phyloP scores from a whole-genome alignment of 2,888 invertebrate species.

The Blastobasis adustella region DNA sequence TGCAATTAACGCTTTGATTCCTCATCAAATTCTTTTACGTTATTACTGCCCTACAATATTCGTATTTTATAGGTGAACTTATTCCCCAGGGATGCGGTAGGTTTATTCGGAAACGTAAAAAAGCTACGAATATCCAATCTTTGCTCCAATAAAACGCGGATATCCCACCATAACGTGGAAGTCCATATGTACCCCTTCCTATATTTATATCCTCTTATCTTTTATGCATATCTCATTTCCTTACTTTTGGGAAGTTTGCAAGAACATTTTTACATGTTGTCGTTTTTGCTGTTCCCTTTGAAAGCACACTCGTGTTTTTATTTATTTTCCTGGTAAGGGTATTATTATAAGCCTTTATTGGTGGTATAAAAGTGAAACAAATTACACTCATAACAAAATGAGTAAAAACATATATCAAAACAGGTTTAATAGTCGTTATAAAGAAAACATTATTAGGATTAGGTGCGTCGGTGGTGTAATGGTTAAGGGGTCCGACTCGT shows the following conservation, averaged over 20 bases:
- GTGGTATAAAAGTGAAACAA: too few species aligned
- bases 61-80: constrained; percentile 9
- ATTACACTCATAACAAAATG: too few species aligned
- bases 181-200: constrained; percentile 12
- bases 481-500: too few species aligned
- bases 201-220: constrained; percentile 29
- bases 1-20: too few species aligned
- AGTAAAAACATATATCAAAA: too few species aligned
- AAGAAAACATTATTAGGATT: too few species aligned
- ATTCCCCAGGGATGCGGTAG: constrained; percentile 24
- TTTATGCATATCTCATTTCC: constrained; percentile 41
- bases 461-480: too few species aligned
- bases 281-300: not conserved
- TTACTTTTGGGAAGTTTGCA: constrained; percentile 15
- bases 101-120: constrained; percentile 18
- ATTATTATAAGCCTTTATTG: not conserved
- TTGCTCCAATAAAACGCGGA: constrained; percentile 25
- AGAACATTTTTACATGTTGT: not conserved
- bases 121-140: constrained; percentile 16
- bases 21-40: too few species aligned
- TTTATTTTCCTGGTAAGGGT: not conserved
- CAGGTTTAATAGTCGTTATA: too few species aligned
- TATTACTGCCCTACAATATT: too few species aligned
- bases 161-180: constrained; percentile 19
- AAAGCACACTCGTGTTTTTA: not conserved